Evolutionary conservation across 2,888 invertebrate species (phyloP).

Genomic region (Horisme vitalbata): DNA sequence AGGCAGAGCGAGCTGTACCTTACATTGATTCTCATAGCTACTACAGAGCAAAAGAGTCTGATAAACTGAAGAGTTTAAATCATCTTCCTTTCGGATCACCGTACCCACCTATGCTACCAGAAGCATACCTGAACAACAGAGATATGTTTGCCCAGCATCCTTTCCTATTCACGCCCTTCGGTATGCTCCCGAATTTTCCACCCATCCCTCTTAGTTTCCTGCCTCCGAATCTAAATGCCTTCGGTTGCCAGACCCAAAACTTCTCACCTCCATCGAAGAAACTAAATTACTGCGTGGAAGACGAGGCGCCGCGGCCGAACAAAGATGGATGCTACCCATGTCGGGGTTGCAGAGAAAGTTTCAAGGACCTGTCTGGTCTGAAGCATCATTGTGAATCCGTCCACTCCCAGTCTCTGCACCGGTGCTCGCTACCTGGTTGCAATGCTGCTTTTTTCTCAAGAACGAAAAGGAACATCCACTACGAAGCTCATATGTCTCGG

Average conservation of each 20-base stretch:
- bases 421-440: constrained; percentile 90
- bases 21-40: constrained; percentile 80
- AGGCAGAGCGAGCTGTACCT: constrained; percentile 85
- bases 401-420: constrained; percentile 87
- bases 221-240: constrained; percentile 70
- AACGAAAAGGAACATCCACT: constrained; percentile 90
- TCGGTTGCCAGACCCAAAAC: constrained; percentile 64
- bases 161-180: constrained; percentile 74
- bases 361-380: constrained; percentile 84
- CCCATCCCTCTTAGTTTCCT: constrained; percentile 72
- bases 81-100: constrained; percentile 60
- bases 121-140: constrained; percentile 65
- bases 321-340: constrained; percentile 87
- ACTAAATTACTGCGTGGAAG: constrained; percentile 85
- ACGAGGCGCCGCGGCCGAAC: constrained; percentile 86
- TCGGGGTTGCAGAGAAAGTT: constrained; percentile 86
- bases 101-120: constrained; percentile 65
- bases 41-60: constrained; percentile 65
- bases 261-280: constrained; percentile 66
- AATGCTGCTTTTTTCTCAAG: constrained; percentile 90
- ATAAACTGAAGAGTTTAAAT: constrained; percentile 60
- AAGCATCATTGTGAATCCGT: constrained; percentile 89
- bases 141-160: constrained; percentile 74
- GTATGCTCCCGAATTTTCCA: constrained; percentile 76
- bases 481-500: constrained; percentile 84